Evolutionary conservation across 2,888 invertebrate genomes (phyloP), one percentile per base, ranked within the genome.

Genomic region (Dysmachus trigonus): DNA sequence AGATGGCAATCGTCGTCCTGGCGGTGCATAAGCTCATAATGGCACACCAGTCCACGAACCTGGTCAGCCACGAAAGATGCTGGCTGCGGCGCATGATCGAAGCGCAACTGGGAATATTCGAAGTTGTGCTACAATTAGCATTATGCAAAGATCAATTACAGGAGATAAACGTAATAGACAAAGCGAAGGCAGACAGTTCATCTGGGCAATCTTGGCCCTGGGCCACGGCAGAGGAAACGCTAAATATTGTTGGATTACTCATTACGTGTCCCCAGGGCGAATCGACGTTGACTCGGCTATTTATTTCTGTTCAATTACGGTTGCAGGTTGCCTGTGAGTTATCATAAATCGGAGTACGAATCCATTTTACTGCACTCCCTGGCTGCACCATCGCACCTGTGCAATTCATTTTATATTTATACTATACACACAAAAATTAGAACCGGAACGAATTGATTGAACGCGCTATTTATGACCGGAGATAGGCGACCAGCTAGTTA

Each of bases 261-360:
- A 81, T 81, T 62, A 81, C 33, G 33, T 81, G 33, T 81, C 81
- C 53, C 35, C n/a, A 62, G 31, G 62, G 81, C 81, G 81, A 33
- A 18, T 62, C 62, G 51, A 33, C 15, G 81, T 81, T 81, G 81
- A 81, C 81, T 81, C 53, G 18, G 81, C 81, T 53, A 81, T 81
- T 81, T 81, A 81, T 81, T 81, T 81, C 81, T 62, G 81, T 81
- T 81, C 81, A 81, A 81, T 81, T 81, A 81, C 81, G 81, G 81
- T 81, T 81, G 81, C 81, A 81, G 81, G 53, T 81, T 81, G 53
- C 81, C 81, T 81, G 53, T 62, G 81, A 81, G 53, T 81, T 81
- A 81, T 81, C 81, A 81, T 81, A 81, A 81, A 81, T 81, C 81
- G 81, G 53, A 81, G 35, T 62, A 81, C 33, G 53, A 81, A 62